Conservation (phyloP, 2,113 vertebrate species). For the Acanthochromis polyacanthus region DNA sequence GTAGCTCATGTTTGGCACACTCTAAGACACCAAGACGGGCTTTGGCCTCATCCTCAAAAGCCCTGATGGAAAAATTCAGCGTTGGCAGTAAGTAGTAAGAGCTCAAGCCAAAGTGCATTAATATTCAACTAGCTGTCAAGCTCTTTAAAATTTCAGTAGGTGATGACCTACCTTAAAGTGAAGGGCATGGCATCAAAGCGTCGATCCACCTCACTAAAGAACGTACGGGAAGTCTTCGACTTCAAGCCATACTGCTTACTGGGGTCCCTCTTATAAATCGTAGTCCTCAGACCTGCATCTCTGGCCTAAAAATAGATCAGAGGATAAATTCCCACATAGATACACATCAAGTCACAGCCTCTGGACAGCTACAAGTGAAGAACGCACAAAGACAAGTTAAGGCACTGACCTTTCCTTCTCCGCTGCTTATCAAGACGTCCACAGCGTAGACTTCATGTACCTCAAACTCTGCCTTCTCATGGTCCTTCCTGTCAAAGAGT, state of each 20-base stretch:
- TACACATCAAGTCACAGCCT: background rate
- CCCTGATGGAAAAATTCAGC: constrained; percentile 79
- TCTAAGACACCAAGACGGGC: constrained; percentile 96
- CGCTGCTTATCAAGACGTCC: constrained; percentile 95
- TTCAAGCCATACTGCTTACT: constrained; percentile 97
- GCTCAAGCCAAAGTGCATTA: background rate
- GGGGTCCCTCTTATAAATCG: constrained; percentile 97
- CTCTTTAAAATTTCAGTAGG: background rate
- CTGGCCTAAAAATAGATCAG: constrained; percentile 83
- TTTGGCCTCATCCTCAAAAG: constrained; percentile 96
- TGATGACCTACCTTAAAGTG: constrained; percentile 89
- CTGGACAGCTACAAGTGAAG: background rate
- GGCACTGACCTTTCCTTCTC: constrained; percentile 94
- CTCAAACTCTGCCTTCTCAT: constrained; percentile 97
- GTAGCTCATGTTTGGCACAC: constrained; percentile 95
- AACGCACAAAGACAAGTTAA: background rate
- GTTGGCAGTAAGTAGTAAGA: background rate
- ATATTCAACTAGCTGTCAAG: background rate
- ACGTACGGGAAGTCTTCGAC: constrained; percentile 98
- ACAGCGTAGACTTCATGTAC: constrained; percentile 98
- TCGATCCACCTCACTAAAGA: constrained; percentile 97
- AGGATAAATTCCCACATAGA: background rate
- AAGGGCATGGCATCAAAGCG: constrained; percentile 98
- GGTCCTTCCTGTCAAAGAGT: constrained; percentile 90
- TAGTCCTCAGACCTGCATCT: constrained; percentile 95